phyloP scores from a whole-genome alignment of 2,797 vertebrate species.

The Mastacembelus armatus region DNA sequence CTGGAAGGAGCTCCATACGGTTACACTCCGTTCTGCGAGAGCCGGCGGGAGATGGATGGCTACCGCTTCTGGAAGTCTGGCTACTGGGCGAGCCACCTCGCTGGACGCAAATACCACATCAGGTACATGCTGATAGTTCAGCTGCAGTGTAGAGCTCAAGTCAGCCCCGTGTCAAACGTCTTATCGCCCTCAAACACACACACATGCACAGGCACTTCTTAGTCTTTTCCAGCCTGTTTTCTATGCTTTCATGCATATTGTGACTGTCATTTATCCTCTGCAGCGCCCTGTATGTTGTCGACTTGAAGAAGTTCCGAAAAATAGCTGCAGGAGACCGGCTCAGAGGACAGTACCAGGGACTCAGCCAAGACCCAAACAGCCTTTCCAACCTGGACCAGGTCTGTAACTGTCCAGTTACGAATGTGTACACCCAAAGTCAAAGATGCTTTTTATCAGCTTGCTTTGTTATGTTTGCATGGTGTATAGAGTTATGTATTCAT shows the following conservation, averaged over 20 bases:
- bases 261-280: background rate
- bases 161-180: background rate
- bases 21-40: conserved; percentile 98
- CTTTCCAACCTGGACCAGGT: conserved; percentile 99
- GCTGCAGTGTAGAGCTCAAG: background rate
- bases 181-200: background rate
- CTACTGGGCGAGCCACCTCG: conserved; percentile 98
- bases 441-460: too few species aligned
- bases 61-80: conserved; percentile 99
- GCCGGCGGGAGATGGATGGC: conserved; percentile 96
- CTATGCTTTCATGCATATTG: background rate
- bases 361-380: conserved; percentile 99
- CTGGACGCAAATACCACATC: conserved; percentile 97
- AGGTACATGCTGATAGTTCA: conserved; percentile 79
- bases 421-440: too few species aligned
- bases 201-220: too few species aligned
- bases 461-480: too few species aligned
- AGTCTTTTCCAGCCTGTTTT: background rate
- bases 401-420: conserved; percentile 16
- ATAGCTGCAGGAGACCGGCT: conserved; percentile 97
- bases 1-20: conserved; percentile 97
- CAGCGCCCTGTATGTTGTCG: conserved; percentile 96
- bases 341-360: conserved; percentile 95
- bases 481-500: too few species aligned
- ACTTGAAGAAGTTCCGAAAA: conserved; percentile 98